phyloP scores from a whole-genome alignment of 2,888 invertebrate species.

The Auanema freiburgensis region DNA sequence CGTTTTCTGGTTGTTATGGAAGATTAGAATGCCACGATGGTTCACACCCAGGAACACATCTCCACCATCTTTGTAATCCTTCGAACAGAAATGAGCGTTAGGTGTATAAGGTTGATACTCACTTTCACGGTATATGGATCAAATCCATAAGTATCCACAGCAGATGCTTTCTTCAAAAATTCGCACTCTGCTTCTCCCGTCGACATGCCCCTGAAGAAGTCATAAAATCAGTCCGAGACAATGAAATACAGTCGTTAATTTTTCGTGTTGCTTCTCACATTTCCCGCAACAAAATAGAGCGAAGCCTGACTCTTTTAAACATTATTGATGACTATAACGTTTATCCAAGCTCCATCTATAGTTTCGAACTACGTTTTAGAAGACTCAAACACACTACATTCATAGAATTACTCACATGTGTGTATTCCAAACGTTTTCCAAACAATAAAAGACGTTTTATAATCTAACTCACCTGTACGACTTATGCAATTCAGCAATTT shows the following conservation, averaged over 20 bases:
- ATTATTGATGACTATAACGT: too few species aligned
- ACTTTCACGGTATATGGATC: constrained; percentile 98
- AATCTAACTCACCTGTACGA: constrained; percentile 71
- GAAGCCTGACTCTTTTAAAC: too few species aligned
- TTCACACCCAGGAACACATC: constrained; percentile 92
- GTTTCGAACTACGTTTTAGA: background rate
- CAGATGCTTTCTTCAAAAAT: constrained; percentile 86
- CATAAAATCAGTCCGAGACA: constrained; percentile 5
- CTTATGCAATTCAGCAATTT: constrained; percentile 88
- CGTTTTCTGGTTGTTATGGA: constrained; percentile 87
- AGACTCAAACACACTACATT: background rate
- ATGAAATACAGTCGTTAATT: background rate
- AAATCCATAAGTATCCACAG: constrained; percentile 92
- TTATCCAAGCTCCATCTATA: background rate
- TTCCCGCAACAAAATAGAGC: background rate
- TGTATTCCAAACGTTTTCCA: background rate
- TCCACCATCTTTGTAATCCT: constrained; percentile 81
- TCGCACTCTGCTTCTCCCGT: constrained; percentile 84
- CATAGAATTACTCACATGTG: too few species aligned
- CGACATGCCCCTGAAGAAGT: constrained; percentile 74
- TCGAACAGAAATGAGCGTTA: constrained; percentile 29
- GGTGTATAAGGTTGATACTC: constrained; percentile 20
- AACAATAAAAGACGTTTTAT: background rate
- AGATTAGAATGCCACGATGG: constrained; percentile 89
- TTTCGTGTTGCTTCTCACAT: background rate